Conservation (phyloP, 1,140 invertebrate species). For the Acromyrmex heyeri region DNA sequence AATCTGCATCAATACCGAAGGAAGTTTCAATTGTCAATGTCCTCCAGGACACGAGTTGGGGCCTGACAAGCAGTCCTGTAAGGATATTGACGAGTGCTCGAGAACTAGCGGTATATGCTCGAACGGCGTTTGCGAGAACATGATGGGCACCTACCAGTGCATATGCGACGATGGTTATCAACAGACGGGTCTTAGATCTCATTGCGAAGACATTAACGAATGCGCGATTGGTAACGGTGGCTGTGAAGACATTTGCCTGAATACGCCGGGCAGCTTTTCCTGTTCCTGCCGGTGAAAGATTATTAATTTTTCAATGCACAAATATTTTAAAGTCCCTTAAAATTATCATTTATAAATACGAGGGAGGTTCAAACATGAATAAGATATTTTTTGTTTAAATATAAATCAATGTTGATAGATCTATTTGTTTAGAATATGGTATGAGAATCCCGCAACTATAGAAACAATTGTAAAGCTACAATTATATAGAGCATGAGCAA, state of each 20-base stretch:
- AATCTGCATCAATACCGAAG: constrained; percentile 89
- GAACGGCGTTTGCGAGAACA: constrained; percentile 95
- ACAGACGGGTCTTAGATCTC: constrained; percentile 89
- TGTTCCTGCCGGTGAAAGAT: constrained; percentile 86
- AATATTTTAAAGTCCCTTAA: neutral
- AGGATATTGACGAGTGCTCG: constrained; percentile 91
- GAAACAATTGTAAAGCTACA: too few relatives aligned
- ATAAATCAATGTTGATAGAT: too few relatives aligned
- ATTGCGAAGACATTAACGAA: constrained; percentile 90
- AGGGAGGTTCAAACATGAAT: neutral
- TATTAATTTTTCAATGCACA: neutral
- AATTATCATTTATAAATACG: neutral
- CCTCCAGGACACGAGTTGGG: constrained; percentile 90
- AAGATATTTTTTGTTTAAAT: too few relatives aligned
- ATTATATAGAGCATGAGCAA: too few relatives aligned
- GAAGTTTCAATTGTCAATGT: constrained; percentile 89
- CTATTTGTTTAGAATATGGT: too few relatives aligned
- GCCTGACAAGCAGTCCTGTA: constrained; percentile 89
- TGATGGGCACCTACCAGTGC: constrained; percentile 95
- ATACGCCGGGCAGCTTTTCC: constrained; percentile 88
- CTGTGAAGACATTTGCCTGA: constrained; percentile 89
- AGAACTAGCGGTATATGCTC: constrained; percentile 94
- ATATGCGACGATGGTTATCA: constrained; percentile 94
- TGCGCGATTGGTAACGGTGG: constrained; percentile 89
- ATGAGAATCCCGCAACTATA: too few relatives aligned